Evolutionary conservation across 2,113 vertebrate genomes (phyloP).

Genomic region (Grammomys dolichurus): DNA sequence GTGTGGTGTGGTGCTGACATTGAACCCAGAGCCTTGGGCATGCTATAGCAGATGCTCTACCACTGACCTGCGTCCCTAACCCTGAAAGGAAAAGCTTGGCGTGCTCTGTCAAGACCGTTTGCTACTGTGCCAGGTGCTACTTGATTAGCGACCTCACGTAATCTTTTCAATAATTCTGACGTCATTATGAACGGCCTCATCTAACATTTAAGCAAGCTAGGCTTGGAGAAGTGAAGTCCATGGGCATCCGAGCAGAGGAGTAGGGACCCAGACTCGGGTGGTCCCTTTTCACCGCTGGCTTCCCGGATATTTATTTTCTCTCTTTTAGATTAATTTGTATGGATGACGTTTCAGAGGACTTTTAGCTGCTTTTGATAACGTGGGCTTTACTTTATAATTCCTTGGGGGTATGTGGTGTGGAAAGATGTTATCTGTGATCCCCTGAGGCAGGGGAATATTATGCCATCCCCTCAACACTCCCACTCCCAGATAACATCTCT

Average conservation of each 20-base stretch:
- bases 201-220: background rate
- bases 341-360: background rate
- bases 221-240: background rate
- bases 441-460: rapidly evolving
- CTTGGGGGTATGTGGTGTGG: background rate
- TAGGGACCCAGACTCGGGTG: background rate
- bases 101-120: background rate
- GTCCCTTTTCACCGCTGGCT: background rate
- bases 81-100: background rate
- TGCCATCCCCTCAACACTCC: background rate
- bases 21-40: background rate
- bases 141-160: background rate
- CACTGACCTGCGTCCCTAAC: background rate
- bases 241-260: background rate
- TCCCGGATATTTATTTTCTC: background rate
- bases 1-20: background rate
- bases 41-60: background rate
- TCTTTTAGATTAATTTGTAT: background rate
- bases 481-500: background rate
- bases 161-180: background rate
- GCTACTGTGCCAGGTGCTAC: background rate
- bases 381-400: background rate
- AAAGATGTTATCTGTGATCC: background rate
- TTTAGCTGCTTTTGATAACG: background rate
- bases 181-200: background rate